These are phyloP conservation scores for Leptestheria dahalacensis DNA, from an alignment of 1,140 invertebrate genomes.

Conservation along the genomic window DNA sequence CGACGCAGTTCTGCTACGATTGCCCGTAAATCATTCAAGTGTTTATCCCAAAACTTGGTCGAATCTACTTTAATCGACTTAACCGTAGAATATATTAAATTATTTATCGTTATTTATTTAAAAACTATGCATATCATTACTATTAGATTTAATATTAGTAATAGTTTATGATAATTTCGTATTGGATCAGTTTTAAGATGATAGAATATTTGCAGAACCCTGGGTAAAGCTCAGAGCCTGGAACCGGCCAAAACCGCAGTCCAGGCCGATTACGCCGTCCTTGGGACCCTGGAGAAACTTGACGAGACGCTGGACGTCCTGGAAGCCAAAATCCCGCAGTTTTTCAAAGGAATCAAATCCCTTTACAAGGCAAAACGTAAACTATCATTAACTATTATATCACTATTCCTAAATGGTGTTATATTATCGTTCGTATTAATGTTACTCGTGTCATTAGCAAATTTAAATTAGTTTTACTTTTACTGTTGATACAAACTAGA, in stretches of 20 bases:
- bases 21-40: constrained; percentile 1
- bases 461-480: too few species aligned
- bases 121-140: too few species aligned
- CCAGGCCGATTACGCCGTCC: neutral
- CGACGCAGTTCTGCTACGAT: constrained; percentile 2
- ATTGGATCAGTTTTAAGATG: neutral
- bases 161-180: neutral
- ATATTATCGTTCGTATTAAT: too few species aligned
- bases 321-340: constrained; percentile 6
- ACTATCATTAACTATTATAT: neutral
- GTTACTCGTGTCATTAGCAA: too few species aligned
- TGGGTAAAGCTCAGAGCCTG: constrained; percentile 2
- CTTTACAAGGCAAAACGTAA: constrained; percentile 4
- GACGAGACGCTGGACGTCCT: constrained; percentile 2
- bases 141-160: too few species aligned
- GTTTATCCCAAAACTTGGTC: too few species aligned
- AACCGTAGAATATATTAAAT: too few species aligned
- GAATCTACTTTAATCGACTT: too few species aligned
- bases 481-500: too few species aligned
- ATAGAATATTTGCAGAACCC: neutral
- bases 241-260: neutral
- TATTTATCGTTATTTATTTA: too few species aligned
- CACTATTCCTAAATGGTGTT: neutral
- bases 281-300: constrained; percentile 8
- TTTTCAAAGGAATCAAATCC: constrained; percentile 10